These are phyloP conservation scores for Stenoptilia bipunctidactyla DNA, from an alignment of 2,888 invertebrate genomes.

Conservation along the genomic window DNA sequence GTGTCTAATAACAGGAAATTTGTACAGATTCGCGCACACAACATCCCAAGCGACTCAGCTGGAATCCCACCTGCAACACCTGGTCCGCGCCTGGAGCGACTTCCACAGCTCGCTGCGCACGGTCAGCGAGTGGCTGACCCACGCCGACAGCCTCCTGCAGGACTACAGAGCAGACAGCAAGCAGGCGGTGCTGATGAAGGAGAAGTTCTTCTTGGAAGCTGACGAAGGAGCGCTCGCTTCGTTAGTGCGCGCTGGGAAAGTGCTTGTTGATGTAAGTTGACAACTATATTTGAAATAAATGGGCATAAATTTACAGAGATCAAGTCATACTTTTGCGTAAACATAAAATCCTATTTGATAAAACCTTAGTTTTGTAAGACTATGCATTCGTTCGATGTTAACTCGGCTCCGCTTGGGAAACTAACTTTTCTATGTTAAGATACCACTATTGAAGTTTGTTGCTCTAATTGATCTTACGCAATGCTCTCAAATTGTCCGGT, in stretches of 20 bases:
- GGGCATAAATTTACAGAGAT: too few relatives aligned
- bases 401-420: too few relatives aligned
- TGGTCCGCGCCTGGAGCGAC: constrained; percentile 86
- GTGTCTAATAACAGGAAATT: too few relatives aligned
- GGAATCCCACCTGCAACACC: constrained; percentile 84
- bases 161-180: constrained; percentile 86
- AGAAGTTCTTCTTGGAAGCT: constrained; percentile 88
- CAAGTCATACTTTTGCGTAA: too few relatives aligned
- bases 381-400: too few relatives aligned
- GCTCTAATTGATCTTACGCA: too few relatives aligned
- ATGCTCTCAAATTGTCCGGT: too few relatives aligned
- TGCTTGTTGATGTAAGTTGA: constrained; percentile 65
- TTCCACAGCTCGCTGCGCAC: constrained; percentile 83
- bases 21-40: constrained; percentile 76
- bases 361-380: too few relatives aligned
- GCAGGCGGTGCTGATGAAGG: constrained; percentile 86
- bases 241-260: constrained; percentile 81
- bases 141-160: constrained; percentile 84
- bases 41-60: constrained; percentile 81
- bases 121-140: constrained; percentile 88
- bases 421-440: too few relatives aligned
- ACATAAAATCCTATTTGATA: too few relatives aligned
- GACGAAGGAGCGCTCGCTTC: constrained; percentile 88
- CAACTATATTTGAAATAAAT: too few relatives aligned
- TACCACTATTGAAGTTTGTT: too few relatives aligned